Base-by-base conservation (phyloP, 1,140 invertebrate genomes). In the Hydropsyche tenuis region DNA sequence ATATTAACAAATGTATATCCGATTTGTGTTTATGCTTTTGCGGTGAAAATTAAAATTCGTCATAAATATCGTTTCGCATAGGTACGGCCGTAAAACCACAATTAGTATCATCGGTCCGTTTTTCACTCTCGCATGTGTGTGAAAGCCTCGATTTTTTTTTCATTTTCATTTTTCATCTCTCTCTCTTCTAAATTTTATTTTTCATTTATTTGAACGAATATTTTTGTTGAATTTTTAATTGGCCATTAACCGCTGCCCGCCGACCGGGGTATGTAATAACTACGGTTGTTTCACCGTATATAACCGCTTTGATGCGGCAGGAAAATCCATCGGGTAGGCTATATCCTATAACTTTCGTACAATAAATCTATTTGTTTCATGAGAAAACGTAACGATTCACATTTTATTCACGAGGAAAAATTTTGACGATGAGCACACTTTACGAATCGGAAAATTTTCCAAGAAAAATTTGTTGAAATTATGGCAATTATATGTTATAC, bases 211-310 rank as follows among this genome's bases (percentile, higher is more conserved):
- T 37, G 30, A 37, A 37, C 30, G 30, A 37, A 37, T 37, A 37
- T 37, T 37, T 37, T 37, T 37, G 30, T 74, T 70, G 76, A 74
- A 77, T 77, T 77, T 77, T 77, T 77, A 77, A 77, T 77, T 77
- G 76, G 76, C 71, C 76, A 77, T 77, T 77, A 77, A 64, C 64
- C 73, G 42, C 56, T n/a, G 56, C 76, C 65, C 43, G 73, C 62
- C 65, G 22, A 60, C 2, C 30, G 27, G 48, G 68, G 25, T n/a
- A 42, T 65, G 20, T 23, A 37, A 37, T 37, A 37, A 60, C 23
- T 27, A 27, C 65, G 68, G 23, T 70, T 70, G 48, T 70, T 70
- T 56, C 18, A 56, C 66, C 48, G 37, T 27, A 25, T 60, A 60
- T 37, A 37, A 65, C 11, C 63, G 48, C 68, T 66, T 73, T 68